Percentiles rank a stretch among this genome's conserved stretches.
These are phyloP conservation scores for Sebastes melanostomus DNA, from an alignment of 2,797 vertebrate species.

Conservation along the genomic window DNA sequence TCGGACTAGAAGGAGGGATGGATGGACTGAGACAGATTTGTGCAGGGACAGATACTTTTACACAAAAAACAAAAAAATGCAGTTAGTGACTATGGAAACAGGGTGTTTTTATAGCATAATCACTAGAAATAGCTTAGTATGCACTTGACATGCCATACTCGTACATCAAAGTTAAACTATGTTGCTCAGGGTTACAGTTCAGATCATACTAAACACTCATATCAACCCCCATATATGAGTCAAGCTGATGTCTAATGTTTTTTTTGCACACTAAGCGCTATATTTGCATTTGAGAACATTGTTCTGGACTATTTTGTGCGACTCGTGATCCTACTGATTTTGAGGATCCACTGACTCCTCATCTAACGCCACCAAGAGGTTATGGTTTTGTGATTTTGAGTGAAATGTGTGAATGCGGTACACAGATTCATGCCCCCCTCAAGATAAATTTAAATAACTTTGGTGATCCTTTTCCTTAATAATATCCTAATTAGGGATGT, in stretches of 20 bases:
- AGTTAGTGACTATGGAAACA: not conserved
- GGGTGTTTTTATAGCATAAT: not conserved
- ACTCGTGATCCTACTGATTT: not conserved
- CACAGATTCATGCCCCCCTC: not conserved
- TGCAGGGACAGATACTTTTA: not conserved
- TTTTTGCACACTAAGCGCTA: not conserved
- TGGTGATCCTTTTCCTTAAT: not conserved
- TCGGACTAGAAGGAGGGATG: constrained; percentile 6
- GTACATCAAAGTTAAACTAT: not conserved
- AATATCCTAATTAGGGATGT: not conserved
- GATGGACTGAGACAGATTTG: not conserved
- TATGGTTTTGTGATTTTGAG: not conserved
- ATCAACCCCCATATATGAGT: not conserved
- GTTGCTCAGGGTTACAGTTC: not conserved
- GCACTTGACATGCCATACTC: not conserved
- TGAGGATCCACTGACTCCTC: not conserved
- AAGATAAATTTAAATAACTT: not conserved
- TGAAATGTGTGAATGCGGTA: not conserved
- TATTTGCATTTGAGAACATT: not conserved
- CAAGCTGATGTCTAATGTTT: not conserved
- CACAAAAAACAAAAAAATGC: not conserved
- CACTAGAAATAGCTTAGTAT: not conserved
- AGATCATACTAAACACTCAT: not conserved
- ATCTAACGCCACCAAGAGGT: not conserved
- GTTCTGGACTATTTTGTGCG: not conserved